Evolutionary conservation across 2,797 vertebrate species (phyloP), one percentile per base, ranked within the genome.

Genomic region (Hemitrygon akajei): DNA sequence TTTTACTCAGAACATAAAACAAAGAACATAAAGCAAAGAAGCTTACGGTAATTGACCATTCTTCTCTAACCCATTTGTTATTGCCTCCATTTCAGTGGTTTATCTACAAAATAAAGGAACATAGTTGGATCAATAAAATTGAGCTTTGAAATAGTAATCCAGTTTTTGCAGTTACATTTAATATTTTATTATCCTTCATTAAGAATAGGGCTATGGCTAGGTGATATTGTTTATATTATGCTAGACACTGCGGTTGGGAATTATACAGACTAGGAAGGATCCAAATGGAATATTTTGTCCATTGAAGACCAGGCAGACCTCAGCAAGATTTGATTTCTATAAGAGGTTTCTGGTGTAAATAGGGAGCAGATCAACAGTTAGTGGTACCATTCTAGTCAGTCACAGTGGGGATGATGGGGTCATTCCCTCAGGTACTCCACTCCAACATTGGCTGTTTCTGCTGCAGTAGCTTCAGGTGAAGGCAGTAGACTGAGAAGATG

Each of bases 31-130:
- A 58, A 93, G 16, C 71, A 76, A 93, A 14, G 40, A 58, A 6
- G 40, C 69, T 75, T 93, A 93, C 91, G 40, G 37, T 75, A 93
- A 30, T 76, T 12, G 71, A 93, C 91, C 11, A 76, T 58, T 93
- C 71, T 93, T 93, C 71, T 93, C 91, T 71, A 93, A 76, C 0
- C 91, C 91, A 58, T 76, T 58, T 93, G 76, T 93, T 76, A 93
- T 16, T 93, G 75, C 69, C 6, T 93, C 91, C 91, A 93, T 93
- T 73, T 71, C 71, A 93, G 7, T 71, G 76, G 40, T 76, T 75
- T 56, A 37, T 76, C 91, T 93, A 75, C 18, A 93, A 76, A 93
- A 30, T n/a, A 14, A 58, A 76, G 22, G 73, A 87, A 56, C n/a
- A 16, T 56, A 25, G 37, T 73, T 25, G 12, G 2, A 93, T 4